A percentile compares a stretch with the other conserved stretches of the same genome.
Evolutionary conservation across 1,140 invertebrate species (phyloP).

Genomic region (Mya arenaria): DNA sequence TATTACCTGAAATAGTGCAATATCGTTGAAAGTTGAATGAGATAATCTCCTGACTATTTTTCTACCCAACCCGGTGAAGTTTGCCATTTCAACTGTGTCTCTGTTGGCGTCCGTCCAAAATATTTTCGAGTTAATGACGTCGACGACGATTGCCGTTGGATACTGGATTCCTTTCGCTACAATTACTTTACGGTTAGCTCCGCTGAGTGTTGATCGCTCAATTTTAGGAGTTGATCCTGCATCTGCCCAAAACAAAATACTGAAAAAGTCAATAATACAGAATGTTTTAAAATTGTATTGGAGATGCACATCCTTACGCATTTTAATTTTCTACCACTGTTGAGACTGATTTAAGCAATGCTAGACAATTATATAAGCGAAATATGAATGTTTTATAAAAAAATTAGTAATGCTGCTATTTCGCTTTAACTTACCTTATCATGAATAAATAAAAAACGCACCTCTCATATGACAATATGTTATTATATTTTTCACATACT

Average conservation of each 20-base stretch:
- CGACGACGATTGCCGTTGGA: not conserved
- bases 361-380: too few relatives aligned
- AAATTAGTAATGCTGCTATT: too few relatives aligned
- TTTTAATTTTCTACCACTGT: too few relatives aligned
- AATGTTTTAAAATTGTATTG: too few relatives aligned
- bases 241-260: conserved; percentile 27
- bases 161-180: not conserved
- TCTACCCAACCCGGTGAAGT: not conserved
- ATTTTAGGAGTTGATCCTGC: conserved; percentile 4
- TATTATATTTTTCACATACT: too few relatives aligned
- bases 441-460: too few relatives aligned
- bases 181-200: not conserved
- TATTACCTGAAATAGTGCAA: conserved; percentile 24
- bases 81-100: conserved; percentile 5
- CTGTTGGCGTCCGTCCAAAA: not conserved
- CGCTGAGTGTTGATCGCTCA: conserved; percentile 1
- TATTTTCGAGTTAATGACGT: not conserved
- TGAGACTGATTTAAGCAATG: too few relatives aligned
- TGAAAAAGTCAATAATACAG: too few relatives aligned
- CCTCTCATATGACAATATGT: too few relatives aligned
- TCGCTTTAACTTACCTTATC: too few relatives aligned
- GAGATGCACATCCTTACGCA: too few relatives aligned
- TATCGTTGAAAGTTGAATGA: not conserved
- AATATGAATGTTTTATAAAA: too few relatives aligned
- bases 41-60: not conserved